Percentiles rank a stretch among this genome's conserved stretches.
Conservation (phyloP, 2,797 vertebrate genomes). For the Ctenopoma kingsleyae region DNA sequence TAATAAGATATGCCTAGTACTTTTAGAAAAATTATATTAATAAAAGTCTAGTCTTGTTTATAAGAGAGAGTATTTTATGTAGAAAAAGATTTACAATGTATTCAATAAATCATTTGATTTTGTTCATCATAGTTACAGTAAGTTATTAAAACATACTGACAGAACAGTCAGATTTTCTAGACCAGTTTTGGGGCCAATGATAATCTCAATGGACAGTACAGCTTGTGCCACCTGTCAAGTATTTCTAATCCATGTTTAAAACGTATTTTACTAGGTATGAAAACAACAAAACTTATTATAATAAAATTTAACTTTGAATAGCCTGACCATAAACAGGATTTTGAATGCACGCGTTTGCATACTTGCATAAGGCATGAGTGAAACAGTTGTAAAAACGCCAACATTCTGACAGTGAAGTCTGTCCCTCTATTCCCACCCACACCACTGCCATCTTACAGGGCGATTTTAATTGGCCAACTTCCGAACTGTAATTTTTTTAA, state of each 20-base stretch:
- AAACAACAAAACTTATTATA: too few relatives aligned
- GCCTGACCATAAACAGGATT: background rate
- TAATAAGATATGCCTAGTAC: background rate
- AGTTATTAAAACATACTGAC: background rate
- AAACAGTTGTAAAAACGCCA: constrained; percentile 53
- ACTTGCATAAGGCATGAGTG: constrained; percentile 16
- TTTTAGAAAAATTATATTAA: background rate
- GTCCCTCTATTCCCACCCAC: constrained; percentile 52
- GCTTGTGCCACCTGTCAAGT: background rate
- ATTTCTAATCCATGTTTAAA: background rate
- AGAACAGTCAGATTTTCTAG: background rate
- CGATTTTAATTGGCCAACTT: constrained; percentile 90
- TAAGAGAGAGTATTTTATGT: background rate
- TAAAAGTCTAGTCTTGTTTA: too few relatives aligned
- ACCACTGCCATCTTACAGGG: constrained; percentile 70
- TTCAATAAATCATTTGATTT: background rate
- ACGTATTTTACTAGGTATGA: background rate
- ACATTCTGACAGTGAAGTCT: constrained; percentile 80
- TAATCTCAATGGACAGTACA: background rate
- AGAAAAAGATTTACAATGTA: background rate
- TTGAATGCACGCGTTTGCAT: background rate
- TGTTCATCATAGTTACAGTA: background rate
- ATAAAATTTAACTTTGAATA: background rate
- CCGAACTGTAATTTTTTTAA: constrained; percentile 90
- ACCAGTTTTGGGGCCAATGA: background rate